These are phyloP conservation scores for Nibea coibor DNA, from an alignment of 2,113 vertebrate genomes.

Conservation along the genomic window DNA sequence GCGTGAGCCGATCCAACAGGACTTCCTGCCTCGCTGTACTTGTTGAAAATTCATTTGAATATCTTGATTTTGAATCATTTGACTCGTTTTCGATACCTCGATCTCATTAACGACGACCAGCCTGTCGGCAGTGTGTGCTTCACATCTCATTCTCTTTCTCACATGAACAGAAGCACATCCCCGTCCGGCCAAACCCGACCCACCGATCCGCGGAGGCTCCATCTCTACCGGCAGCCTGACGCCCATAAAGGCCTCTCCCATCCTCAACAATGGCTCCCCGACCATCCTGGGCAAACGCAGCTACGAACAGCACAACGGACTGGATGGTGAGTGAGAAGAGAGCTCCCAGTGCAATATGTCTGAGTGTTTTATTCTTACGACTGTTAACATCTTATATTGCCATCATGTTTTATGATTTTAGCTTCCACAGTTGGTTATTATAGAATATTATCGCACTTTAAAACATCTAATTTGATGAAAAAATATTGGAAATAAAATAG, in stretches of 20 bases:
- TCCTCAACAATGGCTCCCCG: constrained; percentile 97
- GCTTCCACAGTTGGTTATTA: background rate
- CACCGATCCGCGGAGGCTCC: constrained; percentile 82
- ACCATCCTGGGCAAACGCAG: constrained; percentile 96
- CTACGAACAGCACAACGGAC: constrained; percentile 97
- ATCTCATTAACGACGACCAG: background rate
- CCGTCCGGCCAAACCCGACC: constrained; percentile 88
- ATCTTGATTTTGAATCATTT: background rate
- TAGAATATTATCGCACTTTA: background rate
- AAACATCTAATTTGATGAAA: background rate
- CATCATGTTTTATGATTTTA: background rate
- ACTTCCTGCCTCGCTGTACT: too few relatives aligned
- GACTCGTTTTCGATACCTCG: background rate
- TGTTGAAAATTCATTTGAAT: too few relatives aligned
- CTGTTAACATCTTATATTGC: background rate
- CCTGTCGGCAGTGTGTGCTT: background rate
- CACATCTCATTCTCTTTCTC: background rate
- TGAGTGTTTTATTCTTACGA: too few relatives aligned
- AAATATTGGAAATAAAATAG: background rate
- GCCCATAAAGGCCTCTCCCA: constrained; percentile 91
- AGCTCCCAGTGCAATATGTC: too few relatives aligned
- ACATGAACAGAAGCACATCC: constrained; percentile 92
- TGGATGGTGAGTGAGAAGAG: constrained; percentile 88
- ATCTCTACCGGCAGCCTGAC: constrained; percentile 90
- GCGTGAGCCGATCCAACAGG: too few relatives aligned